Percentiles rank a stretch among this genome's conserved stretches.
phyloP scores from a whole-genome alignment of 2,113 vertebrate species.

The Limanda limanda region DNA sequence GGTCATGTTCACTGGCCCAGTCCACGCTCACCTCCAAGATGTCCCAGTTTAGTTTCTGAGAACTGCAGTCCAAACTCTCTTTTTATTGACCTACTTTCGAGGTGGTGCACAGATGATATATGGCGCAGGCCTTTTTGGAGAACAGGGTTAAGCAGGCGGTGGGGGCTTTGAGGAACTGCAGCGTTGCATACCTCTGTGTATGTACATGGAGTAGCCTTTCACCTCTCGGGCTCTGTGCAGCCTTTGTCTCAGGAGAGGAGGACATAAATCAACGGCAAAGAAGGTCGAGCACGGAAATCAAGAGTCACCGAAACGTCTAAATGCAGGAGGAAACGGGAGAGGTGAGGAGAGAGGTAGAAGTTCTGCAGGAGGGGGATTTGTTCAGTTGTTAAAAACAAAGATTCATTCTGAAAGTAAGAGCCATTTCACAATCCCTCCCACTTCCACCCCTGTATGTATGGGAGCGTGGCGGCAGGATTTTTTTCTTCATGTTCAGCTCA shows the following conservation, averaged over 20 bases:
- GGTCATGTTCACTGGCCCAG: slow-evolving; percentile 41
- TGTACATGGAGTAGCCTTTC: slow-evolving; percentile 72
- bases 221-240: slow-evolving; percentile 65
- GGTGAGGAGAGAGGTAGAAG: slow-evolving; percentile 10
- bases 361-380: slow-evolving; percentile 24
- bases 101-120: slow-evolving; percentile 70
- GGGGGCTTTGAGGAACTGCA: slow-evolving; percentile 28
- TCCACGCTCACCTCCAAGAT: slow-evolving; percentile 45
- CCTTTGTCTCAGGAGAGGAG: slow-evolving; percentile 68
- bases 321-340: slow-evolving; percentile 16
- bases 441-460: slow-evolving; percentile 33
- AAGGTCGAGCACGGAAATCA: slow-evolving; percentile 40
- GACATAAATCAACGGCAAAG: slow-evolving; percentile 65
- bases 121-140: slow-evolving; percentile 56
- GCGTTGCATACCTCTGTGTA: slow-evolving; percentile 71
- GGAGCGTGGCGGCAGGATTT: slow-evolving; percentile 36
- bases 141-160: slow-evolving; percentile 37
- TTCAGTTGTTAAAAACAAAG: slow-evolving; percentile 19
- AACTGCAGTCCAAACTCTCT: slow-evolving; percentile 53
- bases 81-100: slow-evolving; percentile 80
- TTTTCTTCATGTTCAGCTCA: slow-evolving; percentile 49
- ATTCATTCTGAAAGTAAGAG: slow-evolving; percentile 44
- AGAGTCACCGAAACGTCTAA: slow-evolving; percentile 27
- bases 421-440: slow-evolving; percentile 35
- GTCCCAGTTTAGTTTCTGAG: slow-evolving; percentile 51